Evolutionary conservation across 2,113 vertebrate genomes (phyloP), one percentile per base, ranked within the genome.

Genomic region (Ochotona princeps): DNA sequence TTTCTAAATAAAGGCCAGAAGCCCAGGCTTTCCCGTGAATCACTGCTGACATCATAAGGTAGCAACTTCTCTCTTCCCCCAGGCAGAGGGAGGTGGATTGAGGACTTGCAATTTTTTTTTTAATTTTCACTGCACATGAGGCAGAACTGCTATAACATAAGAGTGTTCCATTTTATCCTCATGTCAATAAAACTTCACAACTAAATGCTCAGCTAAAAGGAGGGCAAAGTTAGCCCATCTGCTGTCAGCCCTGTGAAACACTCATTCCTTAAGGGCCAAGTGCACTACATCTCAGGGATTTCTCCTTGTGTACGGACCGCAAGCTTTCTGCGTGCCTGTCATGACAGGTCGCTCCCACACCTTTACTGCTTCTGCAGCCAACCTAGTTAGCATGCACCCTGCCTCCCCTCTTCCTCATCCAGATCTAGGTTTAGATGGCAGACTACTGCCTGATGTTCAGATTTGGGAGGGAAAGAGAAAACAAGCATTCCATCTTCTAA

Each of bases 241-340:
- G 10, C 8, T 32, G 38, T 13, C 18, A 44, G 15, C n/a, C 49
- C 65, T n/a, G 25, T 14, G 5, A 38, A 9, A 4, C 13, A 11
- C 17, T 83, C 54, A 14, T 28, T 35, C 20, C 4, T 69, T n/a
- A 28, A 0, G 20, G 14, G 7, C 0, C 30, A 8, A 63, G 4
- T 9, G 15, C 30, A 70, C 11, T 7, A 14, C 1, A 1, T 4
- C 8, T 72, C 3, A 1, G 66, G 51, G 11, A 15, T 3, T 14
- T 9, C 14, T 0, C 67, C 13, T 2, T 26, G 44, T 73, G 38
- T 38, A 5, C 9, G 8, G 76, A 23, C 21, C 35, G 7, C 0
- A 6, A 4, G 17, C 5, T n/a, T 28, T 26, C 38, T 25, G 3
- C 26, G 7, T 2, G 1, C 20, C 10, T 61, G 25, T 17, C n/a